Conservation (phyloP, 2,888 invertebrate genomes). For the Platerodrilus igneus region DNA sequence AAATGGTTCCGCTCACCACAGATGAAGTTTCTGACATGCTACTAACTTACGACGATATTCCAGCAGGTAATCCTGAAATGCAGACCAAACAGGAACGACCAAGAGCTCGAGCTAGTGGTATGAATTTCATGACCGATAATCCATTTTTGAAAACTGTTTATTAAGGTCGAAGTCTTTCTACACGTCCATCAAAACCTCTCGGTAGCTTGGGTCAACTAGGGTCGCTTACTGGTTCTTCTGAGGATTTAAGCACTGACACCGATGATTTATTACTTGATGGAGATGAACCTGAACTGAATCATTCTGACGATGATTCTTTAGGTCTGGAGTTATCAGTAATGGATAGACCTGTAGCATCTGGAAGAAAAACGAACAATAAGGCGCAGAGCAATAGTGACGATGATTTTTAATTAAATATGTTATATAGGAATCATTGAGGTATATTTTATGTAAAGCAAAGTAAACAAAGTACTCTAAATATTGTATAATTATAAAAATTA, state of each 20-base stretch:
- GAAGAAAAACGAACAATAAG: constrained; percentile 39
- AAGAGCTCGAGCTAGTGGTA: constrained; percentile 57
- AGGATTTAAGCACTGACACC: constrained; percentile 42
- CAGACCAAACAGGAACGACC: constrained; percentile 50
- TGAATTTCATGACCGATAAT: constrained; percentile 6
- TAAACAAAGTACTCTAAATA: too few relatives aligned
- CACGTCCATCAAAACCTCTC: constrained; percentile 33
- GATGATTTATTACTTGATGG: constrained; percentile 46
- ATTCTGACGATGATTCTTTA: constrained; percentile 45
- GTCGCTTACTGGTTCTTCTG: constrained; percentile 40
- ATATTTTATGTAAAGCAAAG: too few relatives aligned
- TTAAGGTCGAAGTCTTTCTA: constrained; percentile 32
- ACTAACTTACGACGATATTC: constrained; percentile 33
- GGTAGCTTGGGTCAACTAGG: constrained; percentile 40
- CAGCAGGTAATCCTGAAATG: constrained; percentile 32
- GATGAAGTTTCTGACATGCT: constrained; percentile 35
- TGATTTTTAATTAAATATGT: constrained; percentile 35
- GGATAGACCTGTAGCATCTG: constrained; percentile 38
- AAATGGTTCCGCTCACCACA: constrained; percentile 49
- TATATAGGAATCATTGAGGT: too few relatives aligned
- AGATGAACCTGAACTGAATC: constrained; percentile 44
- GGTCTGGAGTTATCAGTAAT: constrained; percentile 42
- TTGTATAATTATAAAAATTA: too few relatives aligned
- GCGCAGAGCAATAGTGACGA: constrained; percentile 44
- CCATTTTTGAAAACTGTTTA: constrained; percentile 1